These are phyloP conservation scores for Tinamus guttatus DNA, from an alignment of 2,113 vertebrate genomes.

Conservation along the genomic window DNA sequence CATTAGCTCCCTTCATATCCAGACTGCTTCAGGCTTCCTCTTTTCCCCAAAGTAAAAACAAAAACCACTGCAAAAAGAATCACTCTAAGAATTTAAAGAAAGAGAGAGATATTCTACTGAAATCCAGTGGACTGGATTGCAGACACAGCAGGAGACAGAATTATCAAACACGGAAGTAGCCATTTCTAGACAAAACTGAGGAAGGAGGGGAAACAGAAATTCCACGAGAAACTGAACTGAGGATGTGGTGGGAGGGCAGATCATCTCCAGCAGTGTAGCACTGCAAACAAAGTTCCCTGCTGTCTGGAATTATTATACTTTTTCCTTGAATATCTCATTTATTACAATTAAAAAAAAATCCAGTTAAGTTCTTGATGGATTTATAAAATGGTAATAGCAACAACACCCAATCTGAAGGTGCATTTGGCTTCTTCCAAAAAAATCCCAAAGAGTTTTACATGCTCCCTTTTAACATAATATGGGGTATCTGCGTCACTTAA, in stretches of 20 bases:
- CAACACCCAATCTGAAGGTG: neutral
- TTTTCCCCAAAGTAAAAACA: neutral
- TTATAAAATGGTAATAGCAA: neutral
- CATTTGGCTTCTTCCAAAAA: neutral
- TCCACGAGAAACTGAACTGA: neutral
- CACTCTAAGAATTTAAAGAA: neutral
- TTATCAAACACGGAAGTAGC: neutral
- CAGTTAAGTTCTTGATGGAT: neutral
- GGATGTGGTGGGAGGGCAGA: neutral
- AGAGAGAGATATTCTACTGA: neutral
- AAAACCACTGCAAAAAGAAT: neutral
- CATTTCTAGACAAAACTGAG: neutral
- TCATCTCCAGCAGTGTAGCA: neutral
- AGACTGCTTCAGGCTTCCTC: neutral
- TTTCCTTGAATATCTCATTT: neutral
- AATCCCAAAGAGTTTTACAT: neutral
- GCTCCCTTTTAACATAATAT: neutral
- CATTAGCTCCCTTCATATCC: neutral
- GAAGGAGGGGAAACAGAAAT: neutral
- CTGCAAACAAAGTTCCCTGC: neutral
- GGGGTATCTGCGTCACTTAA: neutral
- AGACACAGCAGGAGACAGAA: neutral
- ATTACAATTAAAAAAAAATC: neutral
- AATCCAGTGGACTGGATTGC: neutral
- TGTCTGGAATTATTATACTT: neutral